Evolutionary conservation across 2,113 vertebrate genomes (phyloP).

Genomic region (Himantopus leucocephalus): DNA sequence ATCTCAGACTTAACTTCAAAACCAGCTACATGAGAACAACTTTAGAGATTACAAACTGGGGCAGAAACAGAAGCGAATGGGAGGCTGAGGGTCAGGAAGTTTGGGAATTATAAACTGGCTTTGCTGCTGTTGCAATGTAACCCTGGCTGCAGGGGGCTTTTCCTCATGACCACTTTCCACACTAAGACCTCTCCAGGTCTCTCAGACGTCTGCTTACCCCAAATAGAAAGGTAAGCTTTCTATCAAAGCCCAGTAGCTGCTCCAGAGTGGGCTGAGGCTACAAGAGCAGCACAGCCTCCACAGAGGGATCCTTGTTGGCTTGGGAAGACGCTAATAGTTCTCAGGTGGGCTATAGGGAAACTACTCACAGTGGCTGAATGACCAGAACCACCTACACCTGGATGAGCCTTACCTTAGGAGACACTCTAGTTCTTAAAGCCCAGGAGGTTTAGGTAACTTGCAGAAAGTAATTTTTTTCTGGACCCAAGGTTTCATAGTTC

Average conservation of each 20-base stretch:
- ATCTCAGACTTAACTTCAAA: not conserved
- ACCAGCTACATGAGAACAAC: not conserved
- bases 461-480: not conserved
- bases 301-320: rapidly evolving
- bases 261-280: not conserved
- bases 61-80: not conserved
- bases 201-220: not conserved
- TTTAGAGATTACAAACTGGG: not conserved
- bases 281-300: not conserved
- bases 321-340: not conserved
- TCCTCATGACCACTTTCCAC: not conserved
- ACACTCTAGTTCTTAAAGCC: not conserved
- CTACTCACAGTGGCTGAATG: rapidly evolving
- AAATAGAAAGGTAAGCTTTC: not conserved
- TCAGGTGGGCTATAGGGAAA: not conserved
- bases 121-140: not conserved
- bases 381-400: not conserved
- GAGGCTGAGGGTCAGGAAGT: not conserved
- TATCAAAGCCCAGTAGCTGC: not conserved
- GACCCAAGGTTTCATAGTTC: not conserved
- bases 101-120: not conserved
- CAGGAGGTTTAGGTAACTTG: not conserved
- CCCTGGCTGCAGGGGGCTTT: not conserved
- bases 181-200: not conserved
- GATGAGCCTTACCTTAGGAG: not conserved